phyloP scores from a whole-genome alignment of 2,888 invertebrate genomes.

The Beris chalybata region DNA sequence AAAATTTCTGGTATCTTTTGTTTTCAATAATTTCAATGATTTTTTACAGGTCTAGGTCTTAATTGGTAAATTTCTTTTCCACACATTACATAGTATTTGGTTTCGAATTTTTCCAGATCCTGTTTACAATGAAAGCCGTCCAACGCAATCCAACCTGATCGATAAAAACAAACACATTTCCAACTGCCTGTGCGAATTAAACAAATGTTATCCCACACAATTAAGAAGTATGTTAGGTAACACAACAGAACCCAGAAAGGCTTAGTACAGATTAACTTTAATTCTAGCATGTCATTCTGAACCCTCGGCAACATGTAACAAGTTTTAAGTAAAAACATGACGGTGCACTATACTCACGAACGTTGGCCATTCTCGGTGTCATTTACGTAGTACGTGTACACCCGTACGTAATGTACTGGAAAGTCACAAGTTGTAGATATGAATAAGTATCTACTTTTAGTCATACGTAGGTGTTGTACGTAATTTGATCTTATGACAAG shows the following conservation, averaged over 20 bases:
- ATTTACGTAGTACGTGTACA: no score
- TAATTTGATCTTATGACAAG: slow-evolving; percentile 19
- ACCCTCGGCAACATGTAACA: slow-evolving; percentile 24
- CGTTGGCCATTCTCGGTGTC: no score
- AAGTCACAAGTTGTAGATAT: no score
- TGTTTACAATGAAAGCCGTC: no score
- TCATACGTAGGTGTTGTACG: slow-evolving; percentile 14
- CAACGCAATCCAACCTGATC: not conserved
- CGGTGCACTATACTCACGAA: no score
- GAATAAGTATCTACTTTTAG: not conserved
- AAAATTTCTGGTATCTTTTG: no score
- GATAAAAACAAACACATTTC: slow-evolving; percentile 8
- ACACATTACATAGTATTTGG: no score
- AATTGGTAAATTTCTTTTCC: no score
- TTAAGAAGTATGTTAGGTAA: slow-evolving; percentile 8
- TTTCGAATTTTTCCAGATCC: no score
- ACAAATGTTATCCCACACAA: slow-evolving; percentile 15
- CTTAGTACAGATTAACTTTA: slow-evolving; percentile 28
- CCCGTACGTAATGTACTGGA: no score
- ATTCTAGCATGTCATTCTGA: slow-evolving; percentile 31
- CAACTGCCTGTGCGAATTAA: not conserved
- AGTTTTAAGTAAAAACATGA: not conserved
- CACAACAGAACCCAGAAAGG: slow-evolving; percentile 14
- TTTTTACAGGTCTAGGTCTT: no score
- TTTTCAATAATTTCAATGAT: no score